Evolutionary conservation across 2,113 vertebrate genomes (phyloP), one percentile per base, ranked within the genome.

Genomic region (Vulpes ferrilata): DNA sequence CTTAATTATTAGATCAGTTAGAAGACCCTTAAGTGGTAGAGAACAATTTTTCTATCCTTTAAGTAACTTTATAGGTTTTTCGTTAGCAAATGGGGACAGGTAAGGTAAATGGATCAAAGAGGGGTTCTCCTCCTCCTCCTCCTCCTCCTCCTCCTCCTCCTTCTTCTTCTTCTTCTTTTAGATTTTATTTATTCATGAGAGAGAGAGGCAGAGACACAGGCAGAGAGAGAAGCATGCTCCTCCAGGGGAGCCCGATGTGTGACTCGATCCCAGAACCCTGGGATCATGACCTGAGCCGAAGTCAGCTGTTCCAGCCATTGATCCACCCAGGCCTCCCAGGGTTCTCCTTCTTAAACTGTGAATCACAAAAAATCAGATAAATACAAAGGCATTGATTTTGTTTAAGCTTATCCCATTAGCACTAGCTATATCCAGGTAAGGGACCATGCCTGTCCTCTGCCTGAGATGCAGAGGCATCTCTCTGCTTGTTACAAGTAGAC

Each of bases 331-430:
- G 43, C 43, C 43, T 43, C 43, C 43, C 43, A 43, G 43, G 43
- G 43, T 35, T 19, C 32, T 59, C 35, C 57, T 48, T 74, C 11
- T 74, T 32, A 65, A 65, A 55, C 13, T 43, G 27, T 83, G 23
- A 97, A n/a, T 86, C 7, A 67, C 60, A n/a, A 19, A 92, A 93
- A 93, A 23, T 2, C 15, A 90, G 51, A 88, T 17, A 81, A 85
- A 81, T 82, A 91, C 35, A 81, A 90, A 76, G 38, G 5, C 13
- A 59, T 60, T 91, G 7, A 23, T 15, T 69, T 53, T 43, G 12
- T 78, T 59, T 20, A 82, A 32, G 27, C 19, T 82, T 95, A 69
- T 67, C 43, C 30, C 53, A 78, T 88, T 83, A 73, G 65, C n/a
- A 25, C 11, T 82, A 48, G 83, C 74, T 92, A 53, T 48, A 16